phyloP scores from a whole-genome alignment of 2,888 invertebrate species.

The Trissolcus brochymenae region DNA sequence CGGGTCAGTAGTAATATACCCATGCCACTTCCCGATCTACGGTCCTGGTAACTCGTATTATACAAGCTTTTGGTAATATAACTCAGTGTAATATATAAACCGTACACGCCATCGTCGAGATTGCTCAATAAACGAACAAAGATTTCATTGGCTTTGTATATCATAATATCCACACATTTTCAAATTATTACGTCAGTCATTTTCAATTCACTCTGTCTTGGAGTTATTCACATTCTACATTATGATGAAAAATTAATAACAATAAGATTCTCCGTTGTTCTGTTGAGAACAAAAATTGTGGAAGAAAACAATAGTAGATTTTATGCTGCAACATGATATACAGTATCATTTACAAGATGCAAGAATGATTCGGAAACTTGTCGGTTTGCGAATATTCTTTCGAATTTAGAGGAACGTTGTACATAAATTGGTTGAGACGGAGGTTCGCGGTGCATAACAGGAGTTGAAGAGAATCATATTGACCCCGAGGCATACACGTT shows the following conservation, averaged over 20 bases:
- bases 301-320: no score
- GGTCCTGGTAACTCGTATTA: conserved; percentile 55
- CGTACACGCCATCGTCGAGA: conserved; percentile 47
- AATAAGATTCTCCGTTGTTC: neutral
- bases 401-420: conserved; percentile 10
- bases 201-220: conserved; percentile 28
- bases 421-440: conserved; percentile 26
- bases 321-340: neutral
- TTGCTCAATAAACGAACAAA: conserved; percentile 58
- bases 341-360: conserved; percentile 2
- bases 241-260: neutral
- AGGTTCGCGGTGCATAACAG: conserved; percentile 25
- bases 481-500: conserved; percentile 68
- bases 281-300: no score
- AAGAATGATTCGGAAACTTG: conserved; percentile 16
- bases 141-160: conserved; percentile 47
- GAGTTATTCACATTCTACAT: conserved; percentile 9
- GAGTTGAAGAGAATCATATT: conserved; percentile 67
- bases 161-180: conserved; percentile 31
- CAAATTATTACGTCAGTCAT: conserved; percentile 45
- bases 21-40: conserved; percentile 57
- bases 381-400: conserved; percentile 23
- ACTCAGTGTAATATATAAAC: conserved; percentile 55
- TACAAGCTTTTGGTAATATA: conserved; percentile 59
- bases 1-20: conserved; percentile 57